Percentiles rank a stretch among this genome's conserved stretches.
Conservation (phyloP, 2,113 vertebrate species). For the Ameiurus melas region DNA sequence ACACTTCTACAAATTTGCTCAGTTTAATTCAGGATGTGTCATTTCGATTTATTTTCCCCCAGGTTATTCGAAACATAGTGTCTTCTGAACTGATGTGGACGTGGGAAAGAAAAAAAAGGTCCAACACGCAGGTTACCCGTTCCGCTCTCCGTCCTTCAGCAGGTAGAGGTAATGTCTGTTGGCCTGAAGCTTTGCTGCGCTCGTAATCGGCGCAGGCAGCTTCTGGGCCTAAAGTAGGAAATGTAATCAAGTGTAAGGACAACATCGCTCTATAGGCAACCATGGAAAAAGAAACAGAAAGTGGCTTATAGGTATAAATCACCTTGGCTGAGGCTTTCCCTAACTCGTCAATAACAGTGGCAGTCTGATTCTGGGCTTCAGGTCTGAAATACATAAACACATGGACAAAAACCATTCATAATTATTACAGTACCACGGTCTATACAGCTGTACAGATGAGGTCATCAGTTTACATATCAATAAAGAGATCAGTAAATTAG, state of each 20-base stretch:
- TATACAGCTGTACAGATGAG: neutral
- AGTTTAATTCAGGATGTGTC: neutral
- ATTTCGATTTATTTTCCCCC: neutral
- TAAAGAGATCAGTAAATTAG: too few species aligned
- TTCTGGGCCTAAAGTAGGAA: constrained; percentile 78
- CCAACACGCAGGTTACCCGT: constrained; percentile 68
- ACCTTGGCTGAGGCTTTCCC: constrained; percentile 77
- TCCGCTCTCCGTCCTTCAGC: constrained; percentile 80
- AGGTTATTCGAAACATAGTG: neutral
- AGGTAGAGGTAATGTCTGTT: constrained; percentile 85
- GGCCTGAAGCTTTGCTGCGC: constrained; percentile 81
- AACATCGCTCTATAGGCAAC: neutral
- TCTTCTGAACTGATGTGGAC: neutral
- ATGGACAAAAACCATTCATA: neutral
- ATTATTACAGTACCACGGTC: neutral
- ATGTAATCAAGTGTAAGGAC: neutral
- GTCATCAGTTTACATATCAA: too few species aligned
- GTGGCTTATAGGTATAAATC: neutral
- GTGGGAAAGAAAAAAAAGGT: neutral
- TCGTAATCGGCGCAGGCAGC: constrained; percentile 83
- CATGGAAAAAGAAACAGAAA: neutral
- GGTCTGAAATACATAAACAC: constrained; percentile 56
- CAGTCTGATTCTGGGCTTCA: constrained; percentile 64
- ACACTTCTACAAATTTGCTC: neutral
- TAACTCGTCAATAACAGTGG: constrained; percentile 74